Conservation (phyloP, 1,140 invertebrate genomes). For the Acromyrmex echinatior region DNA sequence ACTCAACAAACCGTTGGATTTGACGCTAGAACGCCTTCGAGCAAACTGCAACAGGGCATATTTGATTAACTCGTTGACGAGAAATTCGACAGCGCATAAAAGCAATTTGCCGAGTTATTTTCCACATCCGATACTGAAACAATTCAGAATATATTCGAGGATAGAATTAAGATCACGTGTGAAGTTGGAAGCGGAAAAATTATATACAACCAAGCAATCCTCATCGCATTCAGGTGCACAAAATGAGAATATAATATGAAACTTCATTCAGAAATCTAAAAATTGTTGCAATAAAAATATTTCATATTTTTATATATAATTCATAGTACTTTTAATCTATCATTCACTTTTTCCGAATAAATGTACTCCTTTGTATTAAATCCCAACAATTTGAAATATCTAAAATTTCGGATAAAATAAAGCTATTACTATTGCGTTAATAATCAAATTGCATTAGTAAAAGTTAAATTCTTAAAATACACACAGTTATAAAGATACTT, state of each 20-base stretch:
- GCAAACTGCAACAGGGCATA: neutral
- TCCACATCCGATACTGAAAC: neutral
- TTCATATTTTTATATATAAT: conserved; percentile 4
- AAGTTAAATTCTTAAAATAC: neutral
- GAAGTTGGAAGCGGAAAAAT: neutral
- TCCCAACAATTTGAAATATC: neutral
- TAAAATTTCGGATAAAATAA: neutral
- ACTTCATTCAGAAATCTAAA: conserved; percentile 6
- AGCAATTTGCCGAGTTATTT: neutral
- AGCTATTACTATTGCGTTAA: neutral
- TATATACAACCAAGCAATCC: neutral
- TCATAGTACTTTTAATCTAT: neutral
- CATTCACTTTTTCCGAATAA: neutral
- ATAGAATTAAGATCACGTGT: neutral
- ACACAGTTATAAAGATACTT: neutral
- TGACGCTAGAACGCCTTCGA: conserved; percentile 13
- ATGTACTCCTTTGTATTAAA: neutral
- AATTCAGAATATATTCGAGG: neutral
- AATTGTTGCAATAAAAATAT: neutral
- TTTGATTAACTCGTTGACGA: conserved; percentile 41
- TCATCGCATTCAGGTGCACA: neutral
- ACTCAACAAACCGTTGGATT: conserved; percentile 17
- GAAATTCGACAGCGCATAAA: neutral
- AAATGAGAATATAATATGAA: neutral
- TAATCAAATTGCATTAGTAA: neutral